Conservation (phyloP, 2,888 invertebrate species). For the Ditula angustiorana region DNA sequence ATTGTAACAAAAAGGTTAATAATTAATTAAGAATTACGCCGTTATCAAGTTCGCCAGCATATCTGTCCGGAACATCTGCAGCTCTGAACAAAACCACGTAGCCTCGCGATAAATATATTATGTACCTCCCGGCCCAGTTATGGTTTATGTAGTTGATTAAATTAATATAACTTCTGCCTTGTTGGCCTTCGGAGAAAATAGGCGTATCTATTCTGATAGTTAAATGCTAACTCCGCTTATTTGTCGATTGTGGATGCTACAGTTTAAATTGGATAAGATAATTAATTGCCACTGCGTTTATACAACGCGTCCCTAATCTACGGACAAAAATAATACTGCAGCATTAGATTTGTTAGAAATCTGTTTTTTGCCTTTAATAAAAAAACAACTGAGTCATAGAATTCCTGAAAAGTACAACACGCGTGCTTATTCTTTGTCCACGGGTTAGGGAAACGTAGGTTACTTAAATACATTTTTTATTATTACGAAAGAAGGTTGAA, state of each 20-base stretch:
- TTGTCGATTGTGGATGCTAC: not conserved
- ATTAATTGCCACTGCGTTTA: too few species aligned
- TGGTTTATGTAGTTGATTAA: slow-evolving; percentile 20
- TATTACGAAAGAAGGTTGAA: too few species aligned
- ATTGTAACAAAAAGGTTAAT: not conserved
- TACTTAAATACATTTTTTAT: too few species aligned
- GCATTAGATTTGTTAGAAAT: too few species aligned
- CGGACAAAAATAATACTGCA: too few species aligned
- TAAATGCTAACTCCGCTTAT: not conserved
- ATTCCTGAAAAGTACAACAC: too few species aligned
- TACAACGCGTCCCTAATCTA: too few species aligned
- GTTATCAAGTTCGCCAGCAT: not conserved
- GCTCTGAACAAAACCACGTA: not conserved
- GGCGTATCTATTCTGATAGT: not conserved
- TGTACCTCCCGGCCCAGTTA: not conserved
- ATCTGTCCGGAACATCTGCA: not conserved
- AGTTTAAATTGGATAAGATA: not conserved
- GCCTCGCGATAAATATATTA: slow-evolving; percentile 6
- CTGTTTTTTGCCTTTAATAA: too few species aligned
- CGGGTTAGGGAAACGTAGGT: too few species aligned
- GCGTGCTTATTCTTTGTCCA: too few species aligned
- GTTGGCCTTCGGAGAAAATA: not conserved
- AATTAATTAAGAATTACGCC: not conserved
- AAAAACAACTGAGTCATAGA: too few species aligned
- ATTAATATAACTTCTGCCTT: slow-evolving; percentile 3